These are phyloP conservation scores for Calephelis virginiensis DNA, from an alignment of 1,140 invertebrate species.

Conservation along the genomic window DNA sequence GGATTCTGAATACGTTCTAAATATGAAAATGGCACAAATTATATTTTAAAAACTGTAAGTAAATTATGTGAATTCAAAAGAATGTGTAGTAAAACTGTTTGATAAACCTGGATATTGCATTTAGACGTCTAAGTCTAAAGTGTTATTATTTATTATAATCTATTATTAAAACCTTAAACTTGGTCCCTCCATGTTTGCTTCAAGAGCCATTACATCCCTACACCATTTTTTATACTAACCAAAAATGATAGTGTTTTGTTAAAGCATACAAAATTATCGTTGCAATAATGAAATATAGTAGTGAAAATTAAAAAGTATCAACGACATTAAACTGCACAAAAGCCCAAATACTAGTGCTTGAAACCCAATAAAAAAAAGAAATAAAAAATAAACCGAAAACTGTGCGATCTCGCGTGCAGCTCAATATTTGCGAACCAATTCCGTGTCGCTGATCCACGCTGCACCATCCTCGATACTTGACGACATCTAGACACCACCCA, in stretches of 20 bases:
- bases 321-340: slow-evolving; percentile 17
- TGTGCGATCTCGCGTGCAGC: slow-evolving; percentile 40
- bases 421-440: slow-evolving; percentile 70
- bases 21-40: too few species aligned
- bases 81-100: too few species aligned
- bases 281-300: background rate
- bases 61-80: too few species aligned
- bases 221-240: too few species aligned
- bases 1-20: too few species aligned
- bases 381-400: slow-evolving; percentile 48
- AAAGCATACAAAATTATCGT: too few species aligned
- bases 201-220: too few species aligned
- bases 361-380: slow-evolving; percentile 36
- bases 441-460: slow-evolving; percentile 74
- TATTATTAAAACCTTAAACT: too few species aligned
- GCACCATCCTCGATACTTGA: slow-evolving; percentile 70
- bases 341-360: slow-evolving; percentile 24
- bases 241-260: background rate
- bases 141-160: too few species aligned
- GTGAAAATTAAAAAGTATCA: background rate
- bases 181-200: too few species aligned
- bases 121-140: too few species aligned
- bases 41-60: background rate
- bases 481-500: slow-evolving; percentile 56
- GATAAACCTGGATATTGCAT: too few species aligned